Evolutionary conservation across 2,888 invertebrate species (phyloP).

Genomic region (Noctuana brunneofusca): DNA sequence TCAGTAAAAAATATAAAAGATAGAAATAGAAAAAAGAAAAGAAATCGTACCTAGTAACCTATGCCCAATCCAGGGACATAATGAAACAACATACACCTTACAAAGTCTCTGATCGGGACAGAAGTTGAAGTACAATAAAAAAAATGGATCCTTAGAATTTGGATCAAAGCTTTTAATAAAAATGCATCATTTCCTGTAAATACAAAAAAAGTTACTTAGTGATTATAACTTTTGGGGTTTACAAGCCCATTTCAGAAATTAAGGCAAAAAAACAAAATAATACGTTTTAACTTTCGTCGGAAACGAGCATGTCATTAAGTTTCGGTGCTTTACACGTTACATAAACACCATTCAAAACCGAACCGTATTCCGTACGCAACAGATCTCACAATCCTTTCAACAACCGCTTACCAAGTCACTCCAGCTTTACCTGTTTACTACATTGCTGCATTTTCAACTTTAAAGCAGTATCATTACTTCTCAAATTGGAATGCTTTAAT

Average conservation of each 20-base stretch:
- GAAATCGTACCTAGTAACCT: no score
- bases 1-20: no score
- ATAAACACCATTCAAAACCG: neutral
- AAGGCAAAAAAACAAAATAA: slow-evolving; percentile 25
- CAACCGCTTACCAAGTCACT: neutral
- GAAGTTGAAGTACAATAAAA: no score
- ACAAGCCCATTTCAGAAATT: slow-evolving; percentile 14
- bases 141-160: no score
- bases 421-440: neutral
- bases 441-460: slow-evolving; percentile 3
- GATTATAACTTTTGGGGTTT: neutral
- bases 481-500: slow-evolving; percentile 4
- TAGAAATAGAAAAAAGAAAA: no score
- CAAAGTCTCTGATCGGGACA: no score
- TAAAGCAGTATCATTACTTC: neutral
- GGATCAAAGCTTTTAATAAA: no score
- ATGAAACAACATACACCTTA: no score
- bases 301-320: slow-evolving; percentile 45
- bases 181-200: neutral
- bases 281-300: slow-evolving; percentile 37
- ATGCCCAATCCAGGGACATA: no score
- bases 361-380: neutral
- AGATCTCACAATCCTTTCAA: slow-evolving; percentile 11
- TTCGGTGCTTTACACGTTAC: slow-evolving; percentile 46
- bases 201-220: neutral